Evolutionary conservation across 2,888 invertebrate species (phyloP).

Genomic region (Caenorhabditis zanzibari): DNA sequence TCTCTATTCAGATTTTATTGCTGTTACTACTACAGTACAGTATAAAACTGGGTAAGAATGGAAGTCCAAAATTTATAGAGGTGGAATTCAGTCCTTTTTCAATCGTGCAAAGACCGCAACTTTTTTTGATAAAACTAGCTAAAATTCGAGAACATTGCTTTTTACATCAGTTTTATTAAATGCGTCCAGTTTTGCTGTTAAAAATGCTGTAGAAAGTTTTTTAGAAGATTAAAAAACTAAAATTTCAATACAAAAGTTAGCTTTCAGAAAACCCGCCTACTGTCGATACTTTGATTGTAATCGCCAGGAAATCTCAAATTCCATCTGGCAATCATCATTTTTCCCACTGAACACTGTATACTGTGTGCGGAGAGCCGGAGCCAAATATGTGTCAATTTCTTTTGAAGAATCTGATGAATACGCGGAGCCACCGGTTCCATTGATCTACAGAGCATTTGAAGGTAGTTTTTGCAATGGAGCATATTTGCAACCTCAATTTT

Average conservation of each 20-base stretch:
- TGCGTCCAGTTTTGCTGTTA: too few relatives aligned
- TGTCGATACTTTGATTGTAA: constrained; percentile 49
- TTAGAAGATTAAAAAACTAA: too few relatives aligned
- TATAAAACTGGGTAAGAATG: constrained; percentile 32
- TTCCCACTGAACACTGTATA: constrained; percentile 38
- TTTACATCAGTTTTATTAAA: too few relatives aligned
- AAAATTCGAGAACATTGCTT: too few relatives aligned
- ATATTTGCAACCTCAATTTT: not conserved
- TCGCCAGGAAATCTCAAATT: constrained; percentile 27
- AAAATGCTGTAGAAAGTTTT: too few relatives aligned
- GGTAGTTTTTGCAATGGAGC: not conserved
- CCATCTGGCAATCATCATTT: constrained; percentile 28
- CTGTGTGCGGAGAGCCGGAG: constrained; percentile 43
- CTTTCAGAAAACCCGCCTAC: constrained; percentile 17
- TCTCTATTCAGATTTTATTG: constrained; percentile 24
- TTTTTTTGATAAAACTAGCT: too few relatives aligned
- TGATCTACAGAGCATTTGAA: constrained; percentile 35
- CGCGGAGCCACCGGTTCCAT: constrained; percentile 25
- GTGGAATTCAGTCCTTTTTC: too few relatives aligned
- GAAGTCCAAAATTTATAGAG: too few relatives aligned
- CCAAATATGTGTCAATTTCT: constrained; percentile 21
- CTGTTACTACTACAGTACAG: constrained; percentile 27
- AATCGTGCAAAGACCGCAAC: too few relatives aligned
- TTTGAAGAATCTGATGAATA: not conserved
- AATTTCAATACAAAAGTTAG: too few relatives aligned